Conservation (phyloP, 1,140 invertebrate species). For the Lepidostoma basale region DNA sequence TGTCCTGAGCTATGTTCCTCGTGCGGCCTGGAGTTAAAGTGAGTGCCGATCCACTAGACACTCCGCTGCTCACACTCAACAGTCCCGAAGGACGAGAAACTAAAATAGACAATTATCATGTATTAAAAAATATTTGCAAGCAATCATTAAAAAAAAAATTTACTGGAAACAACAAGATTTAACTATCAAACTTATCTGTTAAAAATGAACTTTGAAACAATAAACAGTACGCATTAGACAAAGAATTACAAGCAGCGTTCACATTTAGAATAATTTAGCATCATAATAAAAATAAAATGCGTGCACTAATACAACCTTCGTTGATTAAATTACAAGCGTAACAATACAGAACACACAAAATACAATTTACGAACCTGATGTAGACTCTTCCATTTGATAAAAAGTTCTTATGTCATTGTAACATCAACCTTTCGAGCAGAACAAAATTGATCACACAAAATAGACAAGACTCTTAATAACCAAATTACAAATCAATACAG, state of each 20-base stretch:
- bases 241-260: no score
- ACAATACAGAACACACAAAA: background rate
- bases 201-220: no score
- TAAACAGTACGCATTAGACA: no score
- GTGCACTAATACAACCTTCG: no score
- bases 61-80: slow-evolving; percentile 42
- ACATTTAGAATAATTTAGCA: no score
- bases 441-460: background rate
- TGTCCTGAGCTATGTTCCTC: slow-evolving; percentile 81
- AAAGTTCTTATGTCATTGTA: slow-evolving; percentile 19
- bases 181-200: no score
- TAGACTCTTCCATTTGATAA: slow-evolving; percentile 25
- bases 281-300: no score
- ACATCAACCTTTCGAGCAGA: background rate
- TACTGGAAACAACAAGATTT: no score
- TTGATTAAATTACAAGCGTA: background rate
- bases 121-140: background rate
- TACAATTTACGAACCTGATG: slow-evolving; percentile 6
- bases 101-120: slow-evolving; percentile 14
- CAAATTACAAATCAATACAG: no score
- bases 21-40: slow-evolving; percentile 74
- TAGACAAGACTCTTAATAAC: no score
- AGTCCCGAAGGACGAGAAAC: slow-evolving; percentile 33
- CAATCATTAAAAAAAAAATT: no score
- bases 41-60: slow-evolving; percentile 61